Evolutionary conservation across 2,797 vertebrate species (phyloP), one percentile per base, ranked within the genome.

Genomic region (Hydrocynus forskahlii): DNA sequence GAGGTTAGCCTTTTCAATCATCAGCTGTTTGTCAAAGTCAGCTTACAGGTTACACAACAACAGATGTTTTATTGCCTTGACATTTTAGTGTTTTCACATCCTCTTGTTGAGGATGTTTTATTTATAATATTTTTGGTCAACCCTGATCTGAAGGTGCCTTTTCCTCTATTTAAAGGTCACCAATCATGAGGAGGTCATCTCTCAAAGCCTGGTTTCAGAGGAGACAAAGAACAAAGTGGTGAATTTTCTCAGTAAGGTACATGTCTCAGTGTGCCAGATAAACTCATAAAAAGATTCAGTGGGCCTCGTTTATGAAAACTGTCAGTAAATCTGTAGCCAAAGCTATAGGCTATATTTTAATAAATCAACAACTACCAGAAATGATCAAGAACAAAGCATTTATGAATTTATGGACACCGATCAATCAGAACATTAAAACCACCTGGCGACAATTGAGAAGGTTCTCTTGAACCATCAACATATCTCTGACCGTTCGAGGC

Each of bases 231-330:
- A 89, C 77, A 94, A 94, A 92, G 96, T 99, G 71, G 93, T 98
- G 63, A 91, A 91, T 80, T 99, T 97, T 91, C 94, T 99, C 2
- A 97, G 96, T 85, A 98, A 97, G 97, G 98, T 98, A 93, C 72
- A 25, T 35, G 0, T 5, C 5, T 17, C 13, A 14, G 14, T 59
- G 14, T 78, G 75, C 17, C 19, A 23, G 23, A 38, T 10, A 16
- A 29, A 48, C 19, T 6, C 16, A 35, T 35, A 35, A 35, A 35
- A 35, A 35, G 13, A 52, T 52, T 52, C 13, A 52, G 13, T 52
- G 48, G 48, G 48, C 48, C 13, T 52, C 48, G 2, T 14, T 52
- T 12, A 52, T 52, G 48, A 52, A 52, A 52, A 13, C 48, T 13
- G 48, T 16, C 0, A 12, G 43, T 52, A 52, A 52, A 52, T 45